These are phyloP conservation scores for Ips typographus DNA, from an alignment of 1,140 invertebrate species.

Conservation along the genomic window DNA sequence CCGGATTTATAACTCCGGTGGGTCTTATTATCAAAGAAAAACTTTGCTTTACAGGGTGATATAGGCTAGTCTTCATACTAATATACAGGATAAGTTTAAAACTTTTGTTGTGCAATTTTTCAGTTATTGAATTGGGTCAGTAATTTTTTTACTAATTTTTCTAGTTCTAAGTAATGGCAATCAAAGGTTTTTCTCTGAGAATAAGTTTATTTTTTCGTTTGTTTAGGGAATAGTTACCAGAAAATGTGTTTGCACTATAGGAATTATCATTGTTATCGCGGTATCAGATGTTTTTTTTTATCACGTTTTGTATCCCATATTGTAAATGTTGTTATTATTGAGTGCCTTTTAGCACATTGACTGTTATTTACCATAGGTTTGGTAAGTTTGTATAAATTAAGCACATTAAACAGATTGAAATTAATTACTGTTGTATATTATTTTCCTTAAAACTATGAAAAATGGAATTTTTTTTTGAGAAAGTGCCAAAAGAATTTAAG, in stretches of 20 bases:
- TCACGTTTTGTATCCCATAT: constrained; percentile 34
- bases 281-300: constrained; percentile 12
- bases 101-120: constrained; percentile 6
- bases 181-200: constrained; percentile 27
- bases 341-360: constrained; percentile 39
- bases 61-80: constrained; percentile 27
- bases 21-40: constrained; percentile 24
- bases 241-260: constrained; percentile 17
- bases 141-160: not conserved
- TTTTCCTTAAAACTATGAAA: too few relatives aligned
- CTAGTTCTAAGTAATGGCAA: not conserved
- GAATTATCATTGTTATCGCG: constrained; percentile 10
- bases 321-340: constrained; percentile 36
- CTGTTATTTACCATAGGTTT: constrained; percentile 33
- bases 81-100: constrained; percentile 8
- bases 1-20: not conserved
- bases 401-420: constrained; percentile 29
- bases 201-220: constrained; percentile 17
- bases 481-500: too few relatives aligned
- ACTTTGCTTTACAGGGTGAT: constrained; percentile 31
- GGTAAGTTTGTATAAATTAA: constrained; percentile 19
- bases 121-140: constrained; percentile 7
- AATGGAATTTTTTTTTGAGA: too few relatives aligned
- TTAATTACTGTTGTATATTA: not conserved
- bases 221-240: constrained; percentile 30